Evolutionary conservation across 1,140 invertebrate genomes (phyloP).

Genomic region (Polyergus mexicanus): DNA sequence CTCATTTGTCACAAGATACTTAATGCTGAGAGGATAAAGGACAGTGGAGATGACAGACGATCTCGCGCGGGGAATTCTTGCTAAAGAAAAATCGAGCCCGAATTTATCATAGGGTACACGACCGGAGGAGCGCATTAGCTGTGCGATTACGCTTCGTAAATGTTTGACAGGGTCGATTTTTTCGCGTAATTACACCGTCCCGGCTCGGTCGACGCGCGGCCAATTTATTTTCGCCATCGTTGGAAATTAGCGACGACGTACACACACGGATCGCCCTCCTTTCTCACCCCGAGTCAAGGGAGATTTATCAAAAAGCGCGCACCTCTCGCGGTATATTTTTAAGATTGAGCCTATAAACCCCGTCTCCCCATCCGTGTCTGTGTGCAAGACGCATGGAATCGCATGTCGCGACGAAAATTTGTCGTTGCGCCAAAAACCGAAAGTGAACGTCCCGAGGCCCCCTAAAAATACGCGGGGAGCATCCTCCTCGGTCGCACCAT

Average conservation of each 20-base stretch:
- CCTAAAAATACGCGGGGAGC: slow-evolving; percentile 82
- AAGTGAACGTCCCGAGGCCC: slow-evolving; percentile 81
- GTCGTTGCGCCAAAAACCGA: slow-evolving; percentile 83
- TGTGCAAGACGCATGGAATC: slow-evolving; percentile 7
- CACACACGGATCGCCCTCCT: background rate
- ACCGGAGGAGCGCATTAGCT: slow-evolving; percentile 19
- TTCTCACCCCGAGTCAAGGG: slow-evolving; percentile 51
- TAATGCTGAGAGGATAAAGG: slow-evolving; percentile 36
- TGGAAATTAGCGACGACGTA: slow-evolving; percentile 63
- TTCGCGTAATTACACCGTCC: slow-evolving; percentile 57
- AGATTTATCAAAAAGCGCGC: slow-evolving; percentile 79
- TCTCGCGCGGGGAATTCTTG: background rate
- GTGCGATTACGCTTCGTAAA: slow-evolving; percentile 43
- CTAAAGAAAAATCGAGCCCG: slow-evolving; percentile 32
- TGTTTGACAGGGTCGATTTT: slow-evolving; percentile 45
- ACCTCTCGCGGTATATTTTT: slow-evolving; percentile 79
- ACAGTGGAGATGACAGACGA: background rate
- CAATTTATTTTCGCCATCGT: slow-evolving; percentile 57
- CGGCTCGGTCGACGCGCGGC: slow-evolving; percentile 20
- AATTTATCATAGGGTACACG: slow-evolving; percentile 38
- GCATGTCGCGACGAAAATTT: slow-evolving; percentile 77
- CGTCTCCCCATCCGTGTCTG: slow-evolving; percentile 60
- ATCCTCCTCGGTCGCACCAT: slow-evolving; percentile 31
- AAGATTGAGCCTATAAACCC: slow-evolving; percentile 75
- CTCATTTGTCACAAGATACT: slow-evolving; percentile 38